Evolutionary conservation across 2,113 vertebrate genomes (phyloP).

Genomic region (Leucoraja erinaceus): DNA sequence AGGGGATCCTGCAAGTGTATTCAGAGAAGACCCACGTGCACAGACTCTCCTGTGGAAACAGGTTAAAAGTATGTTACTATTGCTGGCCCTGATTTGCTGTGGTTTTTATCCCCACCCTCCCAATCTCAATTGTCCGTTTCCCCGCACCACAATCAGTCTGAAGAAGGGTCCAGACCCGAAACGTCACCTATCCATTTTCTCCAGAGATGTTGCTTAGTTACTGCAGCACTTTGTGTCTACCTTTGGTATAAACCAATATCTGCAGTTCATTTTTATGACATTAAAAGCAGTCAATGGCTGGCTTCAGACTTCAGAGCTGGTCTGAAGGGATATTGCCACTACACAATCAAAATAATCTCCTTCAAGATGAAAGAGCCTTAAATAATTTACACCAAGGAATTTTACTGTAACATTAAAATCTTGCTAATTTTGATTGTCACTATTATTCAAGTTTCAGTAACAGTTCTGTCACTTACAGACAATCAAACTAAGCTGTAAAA

Average conservation of each 20-base stretch:
- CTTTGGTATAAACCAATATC: no score
- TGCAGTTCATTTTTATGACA: no score
- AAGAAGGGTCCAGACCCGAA: no score
- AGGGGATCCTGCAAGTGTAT: background rate
- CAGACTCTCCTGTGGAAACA: background rate
- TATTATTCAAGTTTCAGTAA: background rate
- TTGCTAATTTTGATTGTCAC: background rate
- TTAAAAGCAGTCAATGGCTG: background rate
- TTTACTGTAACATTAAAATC: background rate
- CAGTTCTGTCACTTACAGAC: background rate
- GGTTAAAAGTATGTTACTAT: background rate
- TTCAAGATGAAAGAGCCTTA: background rate
- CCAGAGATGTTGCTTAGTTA: no score
- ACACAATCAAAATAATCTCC: background rate
- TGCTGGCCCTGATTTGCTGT: no score
- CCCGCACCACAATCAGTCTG: no score
- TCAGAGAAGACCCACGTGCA: background rate
- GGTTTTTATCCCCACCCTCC: no score
- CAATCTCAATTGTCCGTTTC: no score
- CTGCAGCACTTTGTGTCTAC: no score
- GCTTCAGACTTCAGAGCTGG: background rate
- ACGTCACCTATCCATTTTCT: no score
- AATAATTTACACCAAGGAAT: background rate
- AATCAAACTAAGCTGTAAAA: background rate
- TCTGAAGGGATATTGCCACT: background rate